Evolutionary conservation across 2,797 vertebrate genomes (phyloP).

Genomic region (Catharus ustulatus): DNA sequence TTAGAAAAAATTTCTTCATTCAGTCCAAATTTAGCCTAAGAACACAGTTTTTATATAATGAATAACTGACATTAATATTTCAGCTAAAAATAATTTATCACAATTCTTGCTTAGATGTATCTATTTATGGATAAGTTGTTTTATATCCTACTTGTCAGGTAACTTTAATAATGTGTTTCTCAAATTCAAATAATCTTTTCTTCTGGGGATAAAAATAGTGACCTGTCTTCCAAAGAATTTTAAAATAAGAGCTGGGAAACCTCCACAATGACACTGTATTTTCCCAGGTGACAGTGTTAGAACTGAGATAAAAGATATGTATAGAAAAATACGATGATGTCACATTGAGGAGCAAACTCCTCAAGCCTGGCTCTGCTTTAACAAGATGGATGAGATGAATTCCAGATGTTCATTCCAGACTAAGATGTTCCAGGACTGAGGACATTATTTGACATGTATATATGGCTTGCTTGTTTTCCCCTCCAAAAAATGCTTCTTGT

Average conservation of each 20-base stretch:
- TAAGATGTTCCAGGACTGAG: not conserved
- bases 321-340: not conserved
- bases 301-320: not conserved
- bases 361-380: not conserved
- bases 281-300: not conserved
- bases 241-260: not conserved
- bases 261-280: not conserved
- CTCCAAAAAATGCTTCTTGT: not conserved
- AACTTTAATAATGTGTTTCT: not conserved
- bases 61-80: not conserved
- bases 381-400: not conserved
- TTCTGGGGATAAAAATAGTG: not conserved
- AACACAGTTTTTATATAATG: not conserved
- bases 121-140: not conserved
- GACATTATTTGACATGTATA: not conserved
- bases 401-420: slow-evolving; percentile 23
- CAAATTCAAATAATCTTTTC: not conserved
- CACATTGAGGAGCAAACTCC: not conserved
- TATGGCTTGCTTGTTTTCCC: not conserved
- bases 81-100: not conserved
- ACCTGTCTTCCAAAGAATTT: not conserved
- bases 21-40: not conserved
- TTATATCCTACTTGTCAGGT: not conserved
- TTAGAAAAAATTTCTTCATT: not conserved
- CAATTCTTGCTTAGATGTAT: not conserved